Evolutionary conservation across 2,797 vertebrate species (phyloP), one percentile per base, ranked within the genome.

Genomic region (Neosilurus mollespiculum): DNA sequence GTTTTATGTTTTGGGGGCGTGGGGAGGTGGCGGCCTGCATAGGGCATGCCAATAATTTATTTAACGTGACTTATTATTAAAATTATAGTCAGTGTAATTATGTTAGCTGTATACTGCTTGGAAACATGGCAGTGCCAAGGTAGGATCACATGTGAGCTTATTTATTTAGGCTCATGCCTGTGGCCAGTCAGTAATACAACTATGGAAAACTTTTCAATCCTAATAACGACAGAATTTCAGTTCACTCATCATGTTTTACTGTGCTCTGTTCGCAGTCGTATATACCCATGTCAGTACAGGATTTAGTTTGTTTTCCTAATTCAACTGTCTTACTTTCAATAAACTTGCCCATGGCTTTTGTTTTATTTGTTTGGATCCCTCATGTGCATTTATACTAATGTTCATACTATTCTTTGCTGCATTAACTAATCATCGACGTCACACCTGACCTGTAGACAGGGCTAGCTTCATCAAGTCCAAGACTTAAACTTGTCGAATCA

Each of bases 341-440:
- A 51, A n/a, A 26, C 9, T 69, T 26, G 49, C 18, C 24, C 4
- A 20, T n/a, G 67, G 9, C 24, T 71, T 71, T n/a, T n/a, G 9
- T 49, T n/a, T 24, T 53, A 22, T 53, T 24, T 53, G 43, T 53
- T 53, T 53, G 1, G 12, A 24, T 53, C 3, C n/a, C 51, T 53
- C 49, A 70, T 24, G 14, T 53, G 12, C 24, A 24, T 16, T 72
- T 71, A 22, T 53, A 70, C n/a, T 43, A 49, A 51, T 71, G 86
- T 88, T 82, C 89, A 90, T 92, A 88, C 89, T 89, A 88, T 87
- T 92, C 90, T 93, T 88, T 87, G 88, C 83, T 91, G 90, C 87
- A 92, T 91, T 92, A 90, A 93, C 90, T 91, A 91, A 92, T 89
- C 90, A 93, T 90, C 87, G 43, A 72, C 69, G 14, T 71, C 18